Base-by-base conservation (phyloP, 2,113 vertebrate species). In the Elaphurus davidianus region DNA sequence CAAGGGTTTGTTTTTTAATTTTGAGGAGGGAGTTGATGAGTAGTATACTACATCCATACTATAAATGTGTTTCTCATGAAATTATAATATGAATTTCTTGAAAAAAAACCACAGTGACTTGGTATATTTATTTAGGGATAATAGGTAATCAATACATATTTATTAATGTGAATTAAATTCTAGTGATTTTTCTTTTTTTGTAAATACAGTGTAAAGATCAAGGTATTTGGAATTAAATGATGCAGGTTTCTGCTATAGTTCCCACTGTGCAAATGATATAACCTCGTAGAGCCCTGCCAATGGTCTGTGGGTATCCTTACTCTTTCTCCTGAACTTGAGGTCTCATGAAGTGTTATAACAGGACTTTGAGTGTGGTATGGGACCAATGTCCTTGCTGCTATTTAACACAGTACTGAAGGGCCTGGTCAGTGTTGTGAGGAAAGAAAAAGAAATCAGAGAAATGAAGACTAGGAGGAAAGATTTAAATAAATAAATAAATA, bases 41-140 rank as follows among this genome's bases (percentile, higher is more conserved):
- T 67, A 47, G 25, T 45, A 45, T 86, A 7, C 52, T 43, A 19
- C 57, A 79, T 16, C 28, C 52, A 28, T 12, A 36, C n/a, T 89
- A 52, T 55, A 57, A 89, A 78, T 83, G 1, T 82, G 23, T 40
- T 88, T 91, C 19, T 57, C 54, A 40, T 74, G 45, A 84, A 88
- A 93, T 96, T 81, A 47, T 43, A 93, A 95, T 14, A 79, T 19
- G 83, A 25, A 90, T 79, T 93, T 84, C 64, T 93, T n/a, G 28
- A 54, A 95, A 79, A 86, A 79, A 86, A 95, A 93, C 8, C 25
- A 55, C 21, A 62, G 10, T 86, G 8, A 57, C 10, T 79, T 87
- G 36, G 1, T 47, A 33, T 85, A 40, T 82, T 81, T 95, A 82
- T 60, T 93, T 95, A 92, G 16, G 45, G 36, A 15, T 36, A 64